A percentile compares a stretch with the other conserved stretches of the same genome.
Conservation (phyloP, 2,113 vertebrate genomes). For the Tringa solitaria region DNA sequence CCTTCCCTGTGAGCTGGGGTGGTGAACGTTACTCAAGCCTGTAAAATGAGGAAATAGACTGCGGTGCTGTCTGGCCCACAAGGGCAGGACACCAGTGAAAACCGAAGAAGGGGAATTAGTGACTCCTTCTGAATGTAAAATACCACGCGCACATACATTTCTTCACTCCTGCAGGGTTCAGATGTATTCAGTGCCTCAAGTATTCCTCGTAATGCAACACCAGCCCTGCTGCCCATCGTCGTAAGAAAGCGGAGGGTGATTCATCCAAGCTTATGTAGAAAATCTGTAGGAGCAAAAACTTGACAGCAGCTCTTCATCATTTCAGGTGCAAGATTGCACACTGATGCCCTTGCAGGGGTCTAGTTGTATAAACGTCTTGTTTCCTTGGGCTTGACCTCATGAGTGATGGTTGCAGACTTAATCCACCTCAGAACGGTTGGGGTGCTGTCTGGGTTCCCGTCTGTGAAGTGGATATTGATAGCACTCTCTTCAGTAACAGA, state of each 20-base stretch:
- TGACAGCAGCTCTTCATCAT: neutral
- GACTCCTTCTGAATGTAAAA: neutral
- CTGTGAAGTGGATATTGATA: neutral
- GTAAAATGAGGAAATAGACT: neutral
- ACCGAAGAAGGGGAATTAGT: neutral
- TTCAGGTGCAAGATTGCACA: neutral
- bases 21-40: neutral
- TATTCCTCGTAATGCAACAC: neutral
- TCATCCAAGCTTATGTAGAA: neutral
- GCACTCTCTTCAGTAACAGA: neutral
- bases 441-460: neutral
- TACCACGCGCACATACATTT: rapidly evolving
- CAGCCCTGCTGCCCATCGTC: rapidly evolving
- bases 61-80: neutral
- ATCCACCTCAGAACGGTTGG: neutral
- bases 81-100: neutral
- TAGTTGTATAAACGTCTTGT: neutral
- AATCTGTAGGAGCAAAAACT: neutral
- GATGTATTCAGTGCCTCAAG: neutral
- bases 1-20: neutral
- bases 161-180: rapidly evolving
- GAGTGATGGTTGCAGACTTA: neutral
- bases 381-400: neutral
- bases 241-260: rapidly evolving
- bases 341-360: neutral